These are phyloP conservation scores for Erinaceus europaeus DNA, from an alignment of 2,113 vertebrate genomes.

Conservation along the genomic window DNA sequence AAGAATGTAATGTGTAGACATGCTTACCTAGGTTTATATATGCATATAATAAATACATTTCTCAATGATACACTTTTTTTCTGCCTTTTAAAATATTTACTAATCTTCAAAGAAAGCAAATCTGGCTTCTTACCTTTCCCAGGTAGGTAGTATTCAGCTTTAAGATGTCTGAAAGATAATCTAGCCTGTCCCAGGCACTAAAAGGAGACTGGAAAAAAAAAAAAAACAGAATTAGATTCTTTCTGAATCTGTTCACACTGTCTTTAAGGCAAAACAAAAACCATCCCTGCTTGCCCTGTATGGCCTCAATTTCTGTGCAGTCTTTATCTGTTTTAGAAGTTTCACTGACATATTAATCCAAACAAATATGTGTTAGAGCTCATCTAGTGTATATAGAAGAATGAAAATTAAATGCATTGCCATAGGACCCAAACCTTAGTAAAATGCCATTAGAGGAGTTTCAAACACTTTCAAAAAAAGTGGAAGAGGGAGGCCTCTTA, in stretches of 20 bases:
- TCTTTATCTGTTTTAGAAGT: neutral
- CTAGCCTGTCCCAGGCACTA: neutral
- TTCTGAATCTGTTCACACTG: neutral
- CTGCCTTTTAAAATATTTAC: conserved; percentile 25
- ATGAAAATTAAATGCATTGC: neutral
- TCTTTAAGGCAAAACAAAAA: conserved; percentile 32
- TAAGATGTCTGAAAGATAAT: neutral
- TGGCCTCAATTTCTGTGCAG: neutral
- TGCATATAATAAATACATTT: neutral
- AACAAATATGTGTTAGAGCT: neutral
- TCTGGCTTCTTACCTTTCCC: neutral
- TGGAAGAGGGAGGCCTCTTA: neutral
- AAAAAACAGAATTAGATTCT: neutral
- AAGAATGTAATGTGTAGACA: neutral
- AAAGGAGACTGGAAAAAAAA: neutral
- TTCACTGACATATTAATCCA: neutral
- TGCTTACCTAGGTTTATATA: neutral
- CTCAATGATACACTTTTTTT: neutral
- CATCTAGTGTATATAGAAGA: neutral
- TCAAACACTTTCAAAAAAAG: neutral
- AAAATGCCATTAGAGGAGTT: no score
- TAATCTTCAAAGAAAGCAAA: neutral
- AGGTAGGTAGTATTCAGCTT: neutral
- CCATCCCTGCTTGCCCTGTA: neutral
- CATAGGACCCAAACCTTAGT: neutral